Evolutionary conservation across 1,140 invertebrate species (phyloP).

Genomic region (Leptestheria dahalacensis): DNA sequence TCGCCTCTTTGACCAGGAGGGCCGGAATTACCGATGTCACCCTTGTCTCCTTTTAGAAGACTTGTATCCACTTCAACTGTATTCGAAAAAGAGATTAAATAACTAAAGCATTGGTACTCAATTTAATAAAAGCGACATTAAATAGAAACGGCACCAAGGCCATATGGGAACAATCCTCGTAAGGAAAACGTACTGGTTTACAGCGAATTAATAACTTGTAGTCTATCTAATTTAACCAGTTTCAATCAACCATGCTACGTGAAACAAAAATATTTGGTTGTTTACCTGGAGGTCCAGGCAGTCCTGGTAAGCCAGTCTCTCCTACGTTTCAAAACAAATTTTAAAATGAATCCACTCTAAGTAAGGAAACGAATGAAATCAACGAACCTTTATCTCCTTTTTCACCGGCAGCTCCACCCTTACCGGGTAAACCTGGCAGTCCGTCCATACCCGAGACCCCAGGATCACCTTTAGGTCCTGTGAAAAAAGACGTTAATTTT

Average conservation of each 20-base stretch:
- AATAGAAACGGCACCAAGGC: too few relatives aligned
- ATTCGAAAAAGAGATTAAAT: not conserved
- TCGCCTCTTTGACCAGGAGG: slow-evolving; percentile 54
- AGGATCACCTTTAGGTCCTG: not conserved
- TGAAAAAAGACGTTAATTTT: not conserved
- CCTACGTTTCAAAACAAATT: not conserved
- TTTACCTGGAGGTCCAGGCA: not conserved
- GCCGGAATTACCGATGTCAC: slow-evolving; percentile 51
- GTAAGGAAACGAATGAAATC: slow-evolving; percentile 26
- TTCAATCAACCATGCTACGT: not conserved
- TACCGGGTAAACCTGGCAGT: slow-evolving; percentile 50
- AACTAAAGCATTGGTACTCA: not conserved
- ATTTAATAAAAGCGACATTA: not conserved
- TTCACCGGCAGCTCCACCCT: slow-evolving; percentile 52
- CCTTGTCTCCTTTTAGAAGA: slow-evolving; percentile 56
- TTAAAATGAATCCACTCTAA: not conserved
- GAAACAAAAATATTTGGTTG: not conserved
- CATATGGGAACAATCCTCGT: too few relatives aligned
- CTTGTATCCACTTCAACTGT: slow-evolving; percentile 40
- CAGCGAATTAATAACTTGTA: too few relatives aligned
- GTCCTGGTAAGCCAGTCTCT: not conserved
- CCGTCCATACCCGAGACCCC: slow-evolving; percentile 46
- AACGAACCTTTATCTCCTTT: slow-evolving; percentile 48
- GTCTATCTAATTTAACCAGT: too few relatives aligned
- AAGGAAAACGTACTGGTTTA: too few relatives aligned